Base-by-base conservation (phyloP, 2,888 invertebrate genomes). In the Syritta pipiens region DNA sequence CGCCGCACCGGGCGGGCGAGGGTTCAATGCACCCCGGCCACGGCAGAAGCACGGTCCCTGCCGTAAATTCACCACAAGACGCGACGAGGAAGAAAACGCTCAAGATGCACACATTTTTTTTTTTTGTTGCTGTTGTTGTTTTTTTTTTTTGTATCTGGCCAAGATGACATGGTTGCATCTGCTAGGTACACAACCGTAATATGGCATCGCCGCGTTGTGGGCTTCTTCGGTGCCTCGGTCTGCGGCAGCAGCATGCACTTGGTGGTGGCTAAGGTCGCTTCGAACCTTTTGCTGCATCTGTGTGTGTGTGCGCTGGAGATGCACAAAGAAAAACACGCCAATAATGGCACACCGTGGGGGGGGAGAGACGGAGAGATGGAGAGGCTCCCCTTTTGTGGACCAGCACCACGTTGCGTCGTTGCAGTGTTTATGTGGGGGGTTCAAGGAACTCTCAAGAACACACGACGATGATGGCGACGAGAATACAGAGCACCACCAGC, bases 81-180 rank as follows among this genome's bases (percentile, higher is more conserved):
- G n/a, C n/a, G 62, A 49, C 14, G 62, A 79, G 74, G 67, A 72
- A 79, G 72, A 67, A 42, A 72, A 65, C 53, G 57, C 49, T 10
- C n/a, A 53, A 63, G 44, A 53, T 71, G 49, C 37, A 57, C n/a
- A 30, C 46, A 44, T 67, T 28, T 12, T 24, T 42, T 17, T 53
- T 14, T n/a, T 35, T 24, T 40, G n/a, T n/a, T n/a, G n/a, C n/a
- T n/a, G n/a, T n/a, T n/a, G n/a, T n/a, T n/a, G n/a, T n/a, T n/a
- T n/a, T 40, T 40, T 19, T 12, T 24, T 53, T 53, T 17, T 28
- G 12, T 51, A 19, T 28, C 3, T 35, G 20, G 20, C 4, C 32
- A 53, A 65, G 74, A 74, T 74, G 79, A 79, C 79, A 79, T 79
- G 79, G 57, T 57, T 62, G 62, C 24, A 74, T 62, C 49, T 46